These are phyloP conservation scores for Camelus bactrianus DNA, from an alignment of 2,113 vertebrate genomes.

Conservation along the genomic window DNA sequence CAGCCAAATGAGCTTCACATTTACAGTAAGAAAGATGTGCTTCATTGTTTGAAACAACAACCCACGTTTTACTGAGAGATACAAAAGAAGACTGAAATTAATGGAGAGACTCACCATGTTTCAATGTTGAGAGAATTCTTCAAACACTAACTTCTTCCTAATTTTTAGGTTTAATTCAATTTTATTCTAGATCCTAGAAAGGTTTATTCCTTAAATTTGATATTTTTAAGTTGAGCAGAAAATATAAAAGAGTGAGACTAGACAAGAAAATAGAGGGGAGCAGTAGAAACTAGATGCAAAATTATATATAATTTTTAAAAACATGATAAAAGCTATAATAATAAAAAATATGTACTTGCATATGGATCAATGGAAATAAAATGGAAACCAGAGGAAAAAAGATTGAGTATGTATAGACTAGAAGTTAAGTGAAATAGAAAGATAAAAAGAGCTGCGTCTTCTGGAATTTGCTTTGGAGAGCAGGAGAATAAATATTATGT, in stretches of 20 bases:
- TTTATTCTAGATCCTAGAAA: background rate
- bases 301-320: background rate
- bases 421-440: slow-evolving; percentile 24
- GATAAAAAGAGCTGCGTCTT: background rate
- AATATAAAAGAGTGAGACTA: background rate
- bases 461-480: background rate
- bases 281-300: background rate
- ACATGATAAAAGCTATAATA: background rate
- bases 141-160: background rate
- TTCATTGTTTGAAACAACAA: slow-evolving; percentile 60
- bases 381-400: background rate
- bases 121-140: background rate
- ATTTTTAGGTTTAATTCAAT: slow-evolving; percentile 42
- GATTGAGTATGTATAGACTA: background rate
- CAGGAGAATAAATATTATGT: background rate
- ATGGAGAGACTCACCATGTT: background rate
- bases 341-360: background rate
- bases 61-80: background rate
- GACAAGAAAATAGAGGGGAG: background rate
- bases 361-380: slow-evolving; percentile 6
- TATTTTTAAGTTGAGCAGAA: slow-evolving; percentile 29
- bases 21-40: slow-evolving; percentile 38
- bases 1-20: slow-evolving; percentile 40
- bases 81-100: slow-evolving; percentile 43
- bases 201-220: background rate